These are phyloP conservation scores for Minunthozetes semirufus DNA, from an alignment of 2,888 invertebrate species.

Conservation along the genomic window DNA sequence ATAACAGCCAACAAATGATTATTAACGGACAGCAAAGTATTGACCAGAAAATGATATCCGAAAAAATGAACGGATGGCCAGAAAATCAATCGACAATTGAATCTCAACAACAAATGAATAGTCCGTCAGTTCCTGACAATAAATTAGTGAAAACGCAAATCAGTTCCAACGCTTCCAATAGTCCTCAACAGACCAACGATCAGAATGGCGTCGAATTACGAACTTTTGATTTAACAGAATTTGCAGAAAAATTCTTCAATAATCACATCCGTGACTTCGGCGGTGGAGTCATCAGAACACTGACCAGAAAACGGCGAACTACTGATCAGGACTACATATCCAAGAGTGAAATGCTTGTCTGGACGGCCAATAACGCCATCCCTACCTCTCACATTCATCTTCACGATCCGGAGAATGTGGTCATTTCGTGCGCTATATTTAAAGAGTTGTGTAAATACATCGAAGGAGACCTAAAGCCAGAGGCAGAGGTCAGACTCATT, in stretches of 20 bases:
- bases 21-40: neutral
- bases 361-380: slow-evolving; percentile 76
- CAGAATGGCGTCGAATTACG: slow-evolving; percentile 20
- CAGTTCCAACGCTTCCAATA: no score
- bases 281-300: slow-evolving; percentile 44
- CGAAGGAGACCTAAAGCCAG: slow-evolving; percentile 75
- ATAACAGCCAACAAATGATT: slow-evolving; percentile 2
- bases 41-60: slow-evolving; percentile 46
- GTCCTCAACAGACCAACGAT: neutral
- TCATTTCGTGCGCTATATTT: slow-evolving; percentile 79
- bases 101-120: slow-evolving; percentile 54
- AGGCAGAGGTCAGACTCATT: slow-evolving; percentile 71
- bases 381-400: slow-evolving; percentile 88
- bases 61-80: slow-evolving; percentile 73
- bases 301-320: slow-evolving; percentile 43
- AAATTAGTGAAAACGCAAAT: neutral
- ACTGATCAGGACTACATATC: slow-evolving; percentile 55
- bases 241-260: slow-evolving; percentile 89
- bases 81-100: slow-evolving; percentile 69
- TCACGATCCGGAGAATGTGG: slow-evolving; percentile 88
- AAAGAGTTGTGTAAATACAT: slow-evolving; percentile 64
- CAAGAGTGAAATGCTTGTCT: slow-evolving; percentile 86
- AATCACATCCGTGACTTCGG: slow-evolving; percentile 56
- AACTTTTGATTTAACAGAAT: slow-evolving; percentile 76
- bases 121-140: neutral